Percentiles rank a stretch among this genome's conserved stretches.
Evolutionary conservation across 2,797 vertebrate species (phyloP).

Genomic region (Micropoecilia bifurca): DNA sequence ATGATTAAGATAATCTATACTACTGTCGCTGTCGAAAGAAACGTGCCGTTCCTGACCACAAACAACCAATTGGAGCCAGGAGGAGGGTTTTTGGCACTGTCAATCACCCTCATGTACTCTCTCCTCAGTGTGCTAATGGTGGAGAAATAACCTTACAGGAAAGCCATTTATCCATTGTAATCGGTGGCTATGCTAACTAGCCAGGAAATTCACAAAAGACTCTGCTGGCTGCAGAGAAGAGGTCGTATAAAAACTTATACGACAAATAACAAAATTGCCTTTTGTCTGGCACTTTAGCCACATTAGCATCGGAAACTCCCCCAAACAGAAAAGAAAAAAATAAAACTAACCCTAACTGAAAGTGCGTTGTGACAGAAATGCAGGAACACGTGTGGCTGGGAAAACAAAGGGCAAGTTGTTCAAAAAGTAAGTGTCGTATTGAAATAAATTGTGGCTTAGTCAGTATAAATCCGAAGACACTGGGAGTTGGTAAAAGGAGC

Average conservation of each 20-base stretch:
- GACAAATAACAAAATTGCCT: background rate
- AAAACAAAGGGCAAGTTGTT: background rate
- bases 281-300: background rate
- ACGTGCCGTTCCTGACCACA: too few relatives aligned
- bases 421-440: conserved; percentile 14
- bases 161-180: too few relatives aligned
- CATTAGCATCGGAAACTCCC: background rate
- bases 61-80: too few relatives aligned
- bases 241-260: background rate
- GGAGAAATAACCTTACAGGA: too few relatives aligned
- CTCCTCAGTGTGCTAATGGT: too few relatives aligned
- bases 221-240: too few relatives aligned
- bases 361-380: background rate
- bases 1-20: too few relatives aligned
- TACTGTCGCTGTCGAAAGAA: too few relatives aligned
- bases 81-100: too few relatives aligned
- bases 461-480: conserved; percentile 8
- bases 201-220: too few relatives aligned
- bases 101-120: too few relatives aligned
- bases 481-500: conserved; percentile 18
- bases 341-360: background rate
- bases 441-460: conserved; percentile 9
- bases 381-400: background rate
- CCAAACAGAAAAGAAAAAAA: background rate
- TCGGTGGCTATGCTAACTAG: too few relatives aligned